These are phyloP conservation scores for Ichneumoninae sp. DNA, from an alignment of 2,888 invertebrate species.

Conservation along the genomic window DNA sequence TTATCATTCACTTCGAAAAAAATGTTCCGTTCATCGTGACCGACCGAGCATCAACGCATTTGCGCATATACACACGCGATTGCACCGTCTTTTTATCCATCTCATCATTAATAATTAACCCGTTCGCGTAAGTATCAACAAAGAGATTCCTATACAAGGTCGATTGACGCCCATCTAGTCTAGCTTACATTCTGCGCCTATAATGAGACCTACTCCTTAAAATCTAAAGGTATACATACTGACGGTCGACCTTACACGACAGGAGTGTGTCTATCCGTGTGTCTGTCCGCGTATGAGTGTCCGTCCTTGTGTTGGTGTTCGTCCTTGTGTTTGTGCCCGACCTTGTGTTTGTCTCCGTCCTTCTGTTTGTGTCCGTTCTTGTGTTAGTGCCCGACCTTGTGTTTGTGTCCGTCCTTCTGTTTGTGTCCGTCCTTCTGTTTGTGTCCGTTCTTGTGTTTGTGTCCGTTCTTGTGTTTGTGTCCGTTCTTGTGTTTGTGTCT, in stretches of 20 bases:
- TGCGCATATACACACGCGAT: constrained; percentile 20
- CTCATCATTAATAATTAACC: constrained; percentile 53
- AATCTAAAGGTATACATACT: constrained; percentile 83
- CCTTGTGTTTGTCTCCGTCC: constrained; percentile 7
- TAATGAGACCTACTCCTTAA: constrained; percentile 81
- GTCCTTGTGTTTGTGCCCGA: not conserved
- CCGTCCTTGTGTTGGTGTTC: not conserved
- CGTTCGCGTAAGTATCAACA: constrained; percentile 79
- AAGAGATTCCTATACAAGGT: constrained; percentile 83
- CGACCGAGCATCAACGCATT: not conserved
- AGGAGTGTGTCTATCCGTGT: constrained; percentile 67
- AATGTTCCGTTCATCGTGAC: not conserved
- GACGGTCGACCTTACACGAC: constrained; percentile 79
- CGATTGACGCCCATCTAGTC: constrained; percentile 77
- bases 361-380: not conserved
- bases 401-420: not conserved
- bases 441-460: not conserved
- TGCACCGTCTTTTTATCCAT: constrained; percentile 1
- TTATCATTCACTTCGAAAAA: not conserved
- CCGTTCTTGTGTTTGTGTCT: not conserved
- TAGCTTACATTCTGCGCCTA: constrained; percentile 76
- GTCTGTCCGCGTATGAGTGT: not conserved
- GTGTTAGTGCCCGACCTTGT: too few relatives aligned
- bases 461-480: constrained; percentile 3
- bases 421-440: not conserved